These are phyloP conservation scores for Naso thynnoides DNA, from an alignment of 2,797 vertebrate species.

Conservation along the genomic window DNA sequence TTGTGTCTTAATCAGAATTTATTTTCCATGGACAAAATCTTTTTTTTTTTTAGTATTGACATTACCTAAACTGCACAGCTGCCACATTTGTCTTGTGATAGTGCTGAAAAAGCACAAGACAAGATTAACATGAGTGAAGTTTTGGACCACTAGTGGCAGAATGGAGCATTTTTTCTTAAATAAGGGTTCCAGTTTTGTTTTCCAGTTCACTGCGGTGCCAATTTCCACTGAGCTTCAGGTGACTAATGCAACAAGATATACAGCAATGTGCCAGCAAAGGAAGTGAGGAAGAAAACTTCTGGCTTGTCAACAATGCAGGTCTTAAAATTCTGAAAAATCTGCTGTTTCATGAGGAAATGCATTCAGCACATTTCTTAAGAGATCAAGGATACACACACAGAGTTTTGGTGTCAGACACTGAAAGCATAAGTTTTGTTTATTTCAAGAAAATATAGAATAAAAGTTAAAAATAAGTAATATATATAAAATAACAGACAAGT, in stretches of 20 bases:
- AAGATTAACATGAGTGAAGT: no score
- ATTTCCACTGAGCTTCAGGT: neutral
- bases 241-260: neutral
- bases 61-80: no score
- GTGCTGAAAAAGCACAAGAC: no score
- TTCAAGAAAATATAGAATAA: neutral
- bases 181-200: no score
- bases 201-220: neutral
- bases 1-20: no score
- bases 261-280: neutral
- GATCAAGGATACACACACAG: neutral
- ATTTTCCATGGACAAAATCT: no score
- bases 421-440: slow-evolving; percentile 3
- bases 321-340: neutral
- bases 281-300: neutral
- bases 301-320: neutral
- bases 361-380: neutral
- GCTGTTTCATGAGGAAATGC: neutral
- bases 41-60: no score
- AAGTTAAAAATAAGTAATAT: neutral
- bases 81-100: no score
- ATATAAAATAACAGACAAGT: neutral
- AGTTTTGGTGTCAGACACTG: neutral
- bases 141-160: no score
- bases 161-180: no score